These are phyloP conservation scores for Eulimnadia texana DNA, from an alignment of 1,140 invertebrate genomes.

Conservation along the genomic window DNA sequence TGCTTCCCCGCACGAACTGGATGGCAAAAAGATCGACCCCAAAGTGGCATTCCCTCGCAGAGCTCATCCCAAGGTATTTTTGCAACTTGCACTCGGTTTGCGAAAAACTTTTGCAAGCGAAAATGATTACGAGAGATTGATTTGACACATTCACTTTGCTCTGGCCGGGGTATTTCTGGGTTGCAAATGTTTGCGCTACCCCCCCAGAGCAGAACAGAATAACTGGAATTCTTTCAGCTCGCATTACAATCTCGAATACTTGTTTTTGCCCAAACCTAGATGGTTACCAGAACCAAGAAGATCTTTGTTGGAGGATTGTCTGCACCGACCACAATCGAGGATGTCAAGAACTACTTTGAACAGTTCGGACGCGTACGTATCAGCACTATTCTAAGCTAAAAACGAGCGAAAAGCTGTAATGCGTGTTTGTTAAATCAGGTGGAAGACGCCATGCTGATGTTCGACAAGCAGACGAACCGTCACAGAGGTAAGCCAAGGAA, in stretches of 20 bases:
- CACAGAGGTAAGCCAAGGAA: constrained; percentile 84
- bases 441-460: constrained; percentile 99
- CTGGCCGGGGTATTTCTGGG: too few species aligned
- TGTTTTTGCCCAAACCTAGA: too few species aligned
- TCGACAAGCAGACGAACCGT: constrained; percentile 99
- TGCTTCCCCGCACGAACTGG: constrained; percentile 82
- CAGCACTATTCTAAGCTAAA: background rate
- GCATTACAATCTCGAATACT: too few species aligned
- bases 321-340: constrained; percentile 95
- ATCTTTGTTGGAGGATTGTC: constrained; percentile 99
- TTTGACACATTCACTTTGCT: too few species aligned
- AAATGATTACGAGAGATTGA: too few species aligned
- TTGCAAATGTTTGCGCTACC: too few species aligned
- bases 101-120: constrained; percentile 15
- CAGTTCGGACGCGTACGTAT: constrained; percentile 96
- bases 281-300: constrained; percentile 99
- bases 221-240: too few species aligned
- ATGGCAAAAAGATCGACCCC: constrained; percentile 97
- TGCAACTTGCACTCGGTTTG: background rate
- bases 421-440: constrained; percentile 48
- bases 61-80: constrained; percentile 86
- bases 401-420: background rate
- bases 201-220: too few species aligned
- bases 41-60: constrained; percentile 98
- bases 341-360: constrained; percentile 99